Conservation (phyloP, 1,140 invertebrate genomes). For the Vanessa atalanta region DNA sequence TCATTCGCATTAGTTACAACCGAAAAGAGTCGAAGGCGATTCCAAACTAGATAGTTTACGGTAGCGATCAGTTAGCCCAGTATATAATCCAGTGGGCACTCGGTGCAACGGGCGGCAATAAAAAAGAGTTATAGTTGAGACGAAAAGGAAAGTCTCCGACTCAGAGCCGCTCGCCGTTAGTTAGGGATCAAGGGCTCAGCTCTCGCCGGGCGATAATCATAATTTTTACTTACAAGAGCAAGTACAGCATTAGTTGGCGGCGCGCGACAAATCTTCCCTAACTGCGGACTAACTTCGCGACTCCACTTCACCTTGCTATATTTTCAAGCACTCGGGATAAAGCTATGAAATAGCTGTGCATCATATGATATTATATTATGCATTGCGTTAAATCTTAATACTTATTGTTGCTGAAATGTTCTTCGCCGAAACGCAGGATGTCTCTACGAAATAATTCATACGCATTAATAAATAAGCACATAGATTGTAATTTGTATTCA, state of each 20-base stretch:
- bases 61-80: slow-evolving; percentile 67
- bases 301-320: slow-evolving; percentile 52
- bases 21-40: slow-evolving; percentile 38
- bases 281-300: slow-evolving; percentile 74
- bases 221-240: slow-evolving; percentile 80
- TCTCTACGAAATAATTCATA: too few relatives aligned
- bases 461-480: too few relatives aligned
- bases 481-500: too few relatives aligned
- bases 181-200: slow-evolving; percentile 78
- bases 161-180: slow-evolving; percentile 67
- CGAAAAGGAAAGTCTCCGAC: slow-evolving; percentile 76
- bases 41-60: slow-evolving; percentile 37
- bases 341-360: slow-evolving; percentile 28
- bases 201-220: slow-evolving; percentile 77
- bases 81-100: slow-evolving; percentile 70
- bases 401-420: too few relatives aligned
- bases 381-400: background rate
- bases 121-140: slow-evolving; percentile 80
- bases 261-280: slow-evolving; percentile 75
- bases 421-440: too few relatives aligned
- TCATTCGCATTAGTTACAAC: slow-evolving; percentile 25
- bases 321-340: slow-evolving; percentile 33
- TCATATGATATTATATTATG: slow-evolving; percentile 22
- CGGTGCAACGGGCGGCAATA: slow-evolving; percentile 70
- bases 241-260: slow-evolving; percentile 68